A percentile compares a stretch with the other conserved stretches of the same genome.
These are phyloP conservation scores for Stegana nigrithorax DNA, from an alignment of 2,888 invertebrate species.

Conservation along the genomic window DNA sequence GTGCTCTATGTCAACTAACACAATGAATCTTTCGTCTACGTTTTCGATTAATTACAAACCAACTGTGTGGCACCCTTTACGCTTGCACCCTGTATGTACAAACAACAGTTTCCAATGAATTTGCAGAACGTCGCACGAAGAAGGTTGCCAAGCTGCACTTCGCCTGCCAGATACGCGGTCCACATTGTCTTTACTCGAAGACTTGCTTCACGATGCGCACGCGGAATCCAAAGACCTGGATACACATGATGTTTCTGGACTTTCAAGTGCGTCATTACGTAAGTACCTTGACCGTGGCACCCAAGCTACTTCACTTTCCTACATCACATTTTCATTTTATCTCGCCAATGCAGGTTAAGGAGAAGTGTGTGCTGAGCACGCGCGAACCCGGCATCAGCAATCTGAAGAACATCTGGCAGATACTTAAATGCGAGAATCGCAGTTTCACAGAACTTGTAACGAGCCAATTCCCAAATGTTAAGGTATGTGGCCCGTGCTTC, in stretches of 20 bases:
- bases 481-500: slow-evolving; percentile 70
- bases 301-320: too few relatives aligned
- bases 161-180: slow-evolving; percentile 85
- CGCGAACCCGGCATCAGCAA: slow-evolving; percentile 85
- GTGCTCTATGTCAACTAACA: not conserved
- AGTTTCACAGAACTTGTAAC: slow-evolving; percentile 91
- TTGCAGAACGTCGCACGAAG: slow-evolving; percentile 81
- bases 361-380: slow-evolving; percentile 82
- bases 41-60: slow-evolving; percentile 10
- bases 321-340: too few relatives aligned
- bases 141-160: slow-evolving; percentile 90
- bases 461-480: slow-evolving; percentile 90
- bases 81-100: slow-evolving; percentile 26
- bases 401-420: slow-evolving; percentile 94
- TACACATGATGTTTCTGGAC: slow-evolving; percentile 95
- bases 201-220: slow-evolving; percentile 83
- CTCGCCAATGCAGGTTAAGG: slow-evolving; percentile 72
- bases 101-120: slow-evolving; percentile 61
- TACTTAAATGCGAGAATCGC: slow-evolving; percentile 89
- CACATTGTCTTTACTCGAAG: slow-evolving; percentile 88
- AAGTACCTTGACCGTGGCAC: too few relatives aligned
- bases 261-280: slow-evolving; percentile 75
- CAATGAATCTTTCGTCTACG: not conserved
- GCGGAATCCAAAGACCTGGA: slow-evolving; percentile 88
- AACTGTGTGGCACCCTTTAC: too few relatives aligned